Percentiles rank a stretch among this genome's conserved stretches.
These are phyloP conservation scores for Ctenodactylus gundi DNA, from an alignment of 2,113 vertebrate species.

Conservation along the genomic window DNA sequence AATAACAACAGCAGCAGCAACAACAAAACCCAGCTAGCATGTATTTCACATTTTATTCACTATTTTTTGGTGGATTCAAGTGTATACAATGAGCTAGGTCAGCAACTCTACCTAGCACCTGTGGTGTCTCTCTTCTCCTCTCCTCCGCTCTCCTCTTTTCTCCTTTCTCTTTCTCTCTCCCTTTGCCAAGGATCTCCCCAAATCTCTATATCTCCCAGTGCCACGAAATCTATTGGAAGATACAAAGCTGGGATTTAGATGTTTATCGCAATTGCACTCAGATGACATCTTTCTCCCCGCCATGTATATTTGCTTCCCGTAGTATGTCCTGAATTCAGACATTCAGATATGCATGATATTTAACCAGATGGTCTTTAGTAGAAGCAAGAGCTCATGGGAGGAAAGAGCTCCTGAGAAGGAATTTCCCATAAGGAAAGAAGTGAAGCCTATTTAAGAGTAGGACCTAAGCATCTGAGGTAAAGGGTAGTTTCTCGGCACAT, in stretches of 20 bases:
- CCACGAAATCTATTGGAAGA: neutral
- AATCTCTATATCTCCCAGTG: neutral
- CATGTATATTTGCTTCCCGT: neutral
- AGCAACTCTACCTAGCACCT: neutral
- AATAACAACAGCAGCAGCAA: neutral
- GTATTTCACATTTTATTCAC: neutral
- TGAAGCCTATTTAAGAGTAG: neutral
- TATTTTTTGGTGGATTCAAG: conserved; percentile 5
- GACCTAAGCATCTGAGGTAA: neutral
- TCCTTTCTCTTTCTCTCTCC: neutral
- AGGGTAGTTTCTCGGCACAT: neutral
- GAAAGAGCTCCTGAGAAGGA: neutral
- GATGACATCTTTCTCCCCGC: neutral
- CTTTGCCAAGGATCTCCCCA: neutral
- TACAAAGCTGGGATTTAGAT: neutral
- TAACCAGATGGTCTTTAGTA: neutral
- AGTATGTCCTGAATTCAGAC: too few species aligned
- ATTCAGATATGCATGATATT: neutral
- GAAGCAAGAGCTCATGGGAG: conserved; percentile 7
- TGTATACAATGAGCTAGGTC: neutral
- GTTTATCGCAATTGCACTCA: neutral
- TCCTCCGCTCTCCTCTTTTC: too few species aligned
- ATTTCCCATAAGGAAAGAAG: conserved; percentile 13
- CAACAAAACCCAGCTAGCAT: neutral
- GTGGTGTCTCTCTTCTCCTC: too few species aligned